phyloP scores from a whole-genome alignment of 2,888 invertebrate genomes.

The Torymus auratus region DNA sequence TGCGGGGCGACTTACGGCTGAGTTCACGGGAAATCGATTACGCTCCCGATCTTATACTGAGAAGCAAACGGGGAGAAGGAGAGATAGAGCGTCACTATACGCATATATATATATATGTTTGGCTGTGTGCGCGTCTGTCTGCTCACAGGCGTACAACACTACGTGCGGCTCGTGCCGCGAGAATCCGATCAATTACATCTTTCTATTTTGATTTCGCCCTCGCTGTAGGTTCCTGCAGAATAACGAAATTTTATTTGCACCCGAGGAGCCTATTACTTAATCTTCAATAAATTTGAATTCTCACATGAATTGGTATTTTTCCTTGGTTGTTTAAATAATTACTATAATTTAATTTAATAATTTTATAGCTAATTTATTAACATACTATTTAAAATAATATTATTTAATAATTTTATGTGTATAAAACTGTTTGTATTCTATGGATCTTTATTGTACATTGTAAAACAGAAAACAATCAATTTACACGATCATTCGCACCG shows the following conservation, averaged over 20 bases:
- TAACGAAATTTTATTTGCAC: conserved; percentile 28
- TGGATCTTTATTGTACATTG: no score
- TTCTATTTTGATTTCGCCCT: conserved; percentile 29
- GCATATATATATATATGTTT: conserved; percentile 1
- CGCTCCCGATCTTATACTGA: conserved; percentile 52
- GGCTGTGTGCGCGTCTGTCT: conserved; percentile 50
- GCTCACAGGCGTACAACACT: conserved; percentile 56
- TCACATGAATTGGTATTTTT: no score
- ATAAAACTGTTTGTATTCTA: no score
- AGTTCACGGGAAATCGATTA: conserved; percentile 76
- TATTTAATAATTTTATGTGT: no score
- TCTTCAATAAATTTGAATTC: no score
- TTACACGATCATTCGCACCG: no score
- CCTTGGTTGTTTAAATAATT: no score
- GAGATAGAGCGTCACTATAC: background rate
- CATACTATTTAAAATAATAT: no score
- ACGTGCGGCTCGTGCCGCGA: conserved; percentile 23
- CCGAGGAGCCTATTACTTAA: background rate
- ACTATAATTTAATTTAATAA: no score
- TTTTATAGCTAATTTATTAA: no score
- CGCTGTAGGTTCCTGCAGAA: background rate
- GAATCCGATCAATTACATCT: conserved; percentile 53
- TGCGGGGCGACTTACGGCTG: conserved; percentile 74
- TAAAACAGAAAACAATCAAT: no score
- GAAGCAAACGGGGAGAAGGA: background rate